phyloP scores from a whole-genome alignment of 1,140 invertebrate species.

The Zaprionus lachaisei region DNA sequence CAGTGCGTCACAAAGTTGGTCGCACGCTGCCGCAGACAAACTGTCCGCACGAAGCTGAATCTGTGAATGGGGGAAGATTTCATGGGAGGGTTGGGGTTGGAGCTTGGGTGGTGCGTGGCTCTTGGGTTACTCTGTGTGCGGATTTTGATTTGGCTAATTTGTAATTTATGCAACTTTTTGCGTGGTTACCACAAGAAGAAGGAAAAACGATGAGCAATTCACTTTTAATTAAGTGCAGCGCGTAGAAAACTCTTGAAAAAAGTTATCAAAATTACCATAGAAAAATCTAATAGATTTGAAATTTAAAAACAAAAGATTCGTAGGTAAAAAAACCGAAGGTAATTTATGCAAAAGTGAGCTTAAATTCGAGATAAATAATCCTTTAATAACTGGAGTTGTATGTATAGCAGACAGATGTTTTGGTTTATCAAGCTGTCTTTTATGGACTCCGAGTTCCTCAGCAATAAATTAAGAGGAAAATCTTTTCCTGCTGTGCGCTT shows the following conservation, averaged over 20 bases:
- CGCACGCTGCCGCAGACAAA: conserved; percentile 27
- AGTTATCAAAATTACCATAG: conserved; percentile 21
- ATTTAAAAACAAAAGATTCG: conserved; percentile 2
- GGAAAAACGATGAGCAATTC: conserved; percentile 53
- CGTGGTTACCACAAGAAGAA: conserved; percentile 31
- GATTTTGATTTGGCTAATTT: conserved; percentile 73
- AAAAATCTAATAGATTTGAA: conserved; percentile 12
- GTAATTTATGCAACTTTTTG: conserved; percentile 73
- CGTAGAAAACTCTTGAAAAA: conserved; percentile 13
- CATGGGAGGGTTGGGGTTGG: conserved; percentile 7
- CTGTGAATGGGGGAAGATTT: background rate
- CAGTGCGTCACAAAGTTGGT: conserved; percentile 43
- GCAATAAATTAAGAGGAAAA: conserved; percentile 47
- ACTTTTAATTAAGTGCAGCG: conserved; percentile 70
- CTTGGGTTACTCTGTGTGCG: conserved; percentile 11
- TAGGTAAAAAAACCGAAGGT: background rate
- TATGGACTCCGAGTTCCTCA: background rate
- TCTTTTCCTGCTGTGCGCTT: conserved; percentile 54
- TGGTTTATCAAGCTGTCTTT: background rate
- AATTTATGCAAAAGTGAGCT: background rate
- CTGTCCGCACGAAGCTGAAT: conserved; percentile 2
- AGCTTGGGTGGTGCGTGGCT: conserved; percentile 1
- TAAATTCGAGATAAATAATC: background rate
- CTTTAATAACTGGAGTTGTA: too few species aligned
- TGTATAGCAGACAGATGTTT: too few species aligned